Percentiles rank a stretch among this genome's conserved stretches.
phyloP scores from a whole-genome alignment of 2,113 vertebrate genomes.

The Platanista minor region DNA sequence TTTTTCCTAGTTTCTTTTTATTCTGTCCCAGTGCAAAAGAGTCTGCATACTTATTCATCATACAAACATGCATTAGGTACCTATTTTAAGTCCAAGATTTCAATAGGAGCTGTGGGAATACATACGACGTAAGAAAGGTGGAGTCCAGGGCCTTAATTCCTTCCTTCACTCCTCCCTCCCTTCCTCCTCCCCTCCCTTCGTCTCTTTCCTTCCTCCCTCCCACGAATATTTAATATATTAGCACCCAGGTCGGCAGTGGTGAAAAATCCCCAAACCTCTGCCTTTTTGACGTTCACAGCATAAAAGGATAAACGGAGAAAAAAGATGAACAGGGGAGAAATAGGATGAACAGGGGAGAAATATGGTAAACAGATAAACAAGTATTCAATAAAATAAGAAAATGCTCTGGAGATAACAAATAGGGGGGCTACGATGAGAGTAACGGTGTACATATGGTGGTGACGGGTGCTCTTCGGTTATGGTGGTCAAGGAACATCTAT shows the following conservation, averaged over 20 bases:
- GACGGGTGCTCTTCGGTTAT: not conserved
- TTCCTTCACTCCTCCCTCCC: not conserved
- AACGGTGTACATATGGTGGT: not conserved
- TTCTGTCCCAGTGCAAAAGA: not conserved
- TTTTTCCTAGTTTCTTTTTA: not conserved
- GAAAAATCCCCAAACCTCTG: not conserved
- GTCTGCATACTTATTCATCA: not conserved
- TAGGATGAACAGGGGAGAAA: not conserved
- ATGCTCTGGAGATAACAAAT: not conserved
- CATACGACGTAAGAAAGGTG: not conserved
- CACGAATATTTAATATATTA: not conserved
- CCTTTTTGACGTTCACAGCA: not conserved
- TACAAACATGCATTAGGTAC: not conserved
- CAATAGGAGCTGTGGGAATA: not conserved
- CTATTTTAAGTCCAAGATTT: not conserved
- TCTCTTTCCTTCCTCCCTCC: not conserved
- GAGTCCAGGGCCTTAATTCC: not conserved
- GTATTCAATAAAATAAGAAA: not conserved
- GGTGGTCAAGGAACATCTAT: not conserved
- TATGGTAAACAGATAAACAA: not conserved
- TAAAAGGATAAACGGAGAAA: not conserved
- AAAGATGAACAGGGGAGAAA: not conserved
- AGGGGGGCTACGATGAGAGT: not conserved
- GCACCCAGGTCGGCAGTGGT: not conserved
- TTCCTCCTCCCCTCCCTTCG: not conserved